Base-by-base conservation (phyloP, 2,113 vertebrate genomes). In the Otus sunia region DNA sequence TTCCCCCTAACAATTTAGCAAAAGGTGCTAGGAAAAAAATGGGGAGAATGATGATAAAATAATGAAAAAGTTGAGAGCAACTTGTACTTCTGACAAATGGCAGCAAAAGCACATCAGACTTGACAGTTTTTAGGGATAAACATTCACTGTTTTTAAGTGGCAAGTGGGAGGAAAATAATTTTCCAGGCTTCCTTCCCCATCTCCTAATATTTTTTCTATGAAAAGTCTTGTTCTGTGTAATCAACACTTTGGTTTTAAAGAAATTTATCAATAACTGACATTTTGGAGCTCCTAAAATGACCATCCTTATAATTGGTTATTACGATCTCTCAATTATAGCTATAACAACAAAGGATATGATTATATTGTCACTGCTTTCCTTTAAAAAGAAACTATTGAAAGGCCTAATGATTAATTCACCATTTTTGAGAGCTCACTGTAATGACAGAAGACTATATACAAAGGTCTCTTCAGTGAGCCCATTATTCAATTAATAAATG, bases 401-500 rank as follows among this genome's bases (percentile, higher is more conserved):
- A 97, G 91, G 89, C 91, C 92, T 97, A 97, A 97, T 97, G 97
- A 98, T 98, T 97, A 98, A 98, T 97, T 95, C 85, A 97, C 92
- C 88, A 90, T 96, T 97, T 98, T 97, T 88, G 96, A 97, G 97
- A 97, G 94, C 95, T 97, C 95, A 81, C 87, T 97, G 76, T 74
- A 92, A 96, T 80, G 96, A 97, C 90, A 96, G 76, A 94, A 94
- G 96, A 96, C 92, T 94, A 94, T 90, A 98, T 86, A 96, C 92
- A 90, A 92, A 89, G 94, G 94, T 97, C 97, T 97, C 98, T 96
- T 96, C 84, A 96, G 97, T 94, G 94, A 94, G 97, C 97, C 97
- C 95, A 96, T 97, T 98, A 97, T 97, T 98, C 97, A 97, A 97
- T 98, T 98, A 97, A 97, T 97, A 97, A 97, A 98, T 97, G 97